Evolutionary conservation across 1,140 invertebrate species (phyloP).

Genomic region (Calycopis cecrops): DNA sequence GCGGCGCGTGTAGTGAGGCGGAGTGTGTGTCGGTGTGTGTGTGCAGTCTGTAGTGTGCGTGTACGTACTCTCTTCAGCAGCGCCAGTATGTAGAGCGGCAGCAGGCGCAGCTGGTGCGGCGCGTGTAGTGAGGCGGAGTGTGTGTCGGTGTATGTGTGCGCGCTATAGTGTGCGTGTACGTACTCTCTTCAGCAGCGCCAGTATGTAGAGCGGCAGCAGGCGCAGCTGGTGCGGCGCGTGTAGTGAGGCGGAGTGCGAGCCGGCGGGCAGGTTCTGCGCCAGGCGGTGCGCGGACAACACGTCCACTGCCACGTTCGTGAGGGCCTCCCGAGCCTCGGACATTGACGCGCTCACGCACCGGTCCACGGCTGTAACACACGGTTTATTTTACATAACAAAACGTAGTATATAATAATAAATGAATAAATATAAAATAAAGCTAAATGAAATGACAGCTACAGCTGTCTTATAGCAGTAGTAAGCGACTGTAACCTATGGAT

Average conservation of each 20-base stretch:
- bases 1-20: no score
- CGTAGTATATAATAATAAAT: no score
- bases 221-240: slow-evolving; percentile 84
- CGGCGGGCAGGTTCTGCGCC: slow-evolving; percentile 69
- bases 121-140: slow-evolving; percentile 80
- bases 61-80: slow-evolving; percentile 90
- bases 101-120: slow-evolving; percentile 83
- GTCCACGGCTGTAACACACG: slow-evolving; percentile 88
- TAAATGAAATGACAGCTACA: no score
- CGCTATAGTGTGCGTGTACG: slow-evolving; percentile 39
- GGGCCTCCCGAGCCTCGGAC: slow-evolving; percentile 95
- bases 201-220: slow-evolving; percentile 91
- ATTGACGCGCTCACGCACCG: slow-evolving; percentile 89
- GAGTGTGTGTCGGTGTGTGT: no score
- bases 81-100: slow-evolving; percentile 94
- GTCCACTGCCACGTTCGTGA: slow-evolving; percentile 96
- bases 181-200: slow-evolving; percentile 94
- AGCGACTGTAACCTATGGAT: no score
- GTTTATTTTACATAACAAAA: no score
- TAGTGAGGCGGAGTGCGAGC: slow-evolving; percentile 78
- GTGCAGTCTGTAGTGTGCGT: neutral
- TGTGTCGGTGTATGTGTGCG: slow-evolving; percentile 50
- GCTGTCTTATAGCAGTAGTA: no score
- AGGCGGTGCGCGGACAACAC: slow-evolving; percentile 89
- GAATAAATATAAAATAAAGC: no score